Conservation (phyloP, 2,113 vertebrate genomes). For the Thalassarche chlororhynchos region DNA sequence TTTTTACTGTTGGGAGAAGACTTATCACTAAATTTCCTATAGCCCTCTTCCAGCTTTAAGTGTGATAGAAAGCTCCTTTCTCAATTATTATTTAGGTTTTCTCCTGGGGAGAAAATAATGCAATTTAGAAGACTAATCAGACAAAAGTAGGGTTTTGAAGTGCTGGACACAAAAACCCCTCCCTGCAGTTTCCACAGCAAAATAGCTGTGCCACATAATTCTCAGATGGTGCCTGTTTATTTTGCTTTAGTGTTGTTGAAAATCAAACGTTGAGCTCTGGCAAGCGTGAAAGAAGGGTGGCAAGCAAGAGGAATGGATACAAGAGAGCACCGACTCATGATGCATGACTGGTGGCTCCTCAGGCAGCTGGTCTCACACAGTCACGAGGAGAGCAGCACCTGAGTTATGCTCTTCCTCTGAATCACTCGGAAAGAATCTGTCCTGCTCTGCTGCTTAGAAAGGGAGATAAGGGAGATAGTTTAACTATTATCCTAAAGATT, state of each 20-base stretch:
- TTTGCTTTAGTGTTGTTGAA: neutral
- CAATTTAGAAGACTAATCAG: slow-evolving; percentile 39
- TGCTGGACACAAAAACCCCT: slow-evolving; percentile 16
- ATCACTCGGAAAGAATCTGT: neutral
- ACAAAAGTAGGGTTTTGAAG: slow-evolving; percentile 23
- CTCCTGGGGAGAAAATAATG: slow-evolving; percentile 39
- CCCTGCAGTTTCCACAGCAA: neutral
- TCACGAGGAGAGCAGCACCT: neutral
- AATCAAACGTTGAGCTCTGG: neutral
- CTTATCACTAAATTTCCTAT: neutral
- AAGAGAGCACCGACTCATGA: neutral
- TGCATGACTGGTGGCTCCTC: neutral
- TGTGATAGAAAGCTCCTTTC: neutral
- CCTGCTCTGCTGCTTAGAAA: neutral
- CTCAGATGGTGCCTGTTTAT: neutral
- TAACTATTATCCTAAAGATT: neutral
- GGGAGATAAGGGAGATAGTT: neutral
- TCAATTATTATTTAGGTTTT: slow-evolving; percentile 23
- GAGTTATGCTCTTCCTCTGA: neutral
- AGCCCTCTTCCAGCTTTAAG: neutral
- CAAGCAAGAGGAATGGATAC: neutral
- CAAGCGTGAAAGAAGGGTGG: neutral
- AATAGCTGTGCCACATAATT: neutral
- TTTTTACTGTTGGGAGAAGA: neutral
- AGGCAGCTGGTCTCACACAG: neutral